These are phyloP conservation scores for Dunckerocampus dactyliophorus DNA, from an alignment of 2,113 vertebrate species.

Conservation along the genomic window DNA sequence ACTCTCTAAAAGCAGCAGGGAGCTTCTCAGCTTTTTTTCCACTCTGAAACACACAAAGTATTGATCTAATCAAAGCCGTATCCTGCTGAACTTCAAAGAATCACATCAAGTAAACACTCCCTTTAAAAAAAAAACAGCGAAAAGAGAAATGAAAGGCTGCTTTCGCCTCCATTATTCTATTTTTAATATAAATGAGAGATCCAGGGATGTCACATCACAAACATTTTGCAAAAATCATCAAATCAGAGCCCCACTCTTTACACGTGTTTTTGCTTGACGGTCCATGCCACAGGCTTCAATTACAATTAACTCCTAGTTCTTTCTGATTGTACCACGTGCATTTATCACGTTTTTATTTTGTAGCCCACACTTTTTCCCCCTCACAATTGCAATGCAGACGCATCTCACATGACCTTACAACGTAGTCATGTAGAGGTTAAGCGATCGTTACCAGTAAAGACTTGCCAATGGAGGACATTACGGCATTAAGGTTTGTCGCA, in stretches of 20 bases:
- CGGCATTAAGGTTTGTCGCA: no score
- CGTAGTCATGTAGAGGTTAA: no score
- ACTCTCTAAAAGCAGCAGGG: constrained; percentile 96
- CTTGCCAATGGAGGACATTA: no score
- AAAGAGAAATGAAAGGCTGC: constrained; percentile 63
- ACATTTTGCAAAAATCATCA: constrained; percentile 55
- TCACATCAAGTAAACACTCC: constrained; percentile 85
- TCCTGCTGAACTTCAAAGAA: constrained; percentile 92
- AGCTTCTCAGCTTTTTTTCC: constrained; percentile 86
- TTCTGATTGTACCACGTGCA: constrained; percentile 17
- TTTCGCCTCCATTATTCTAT: constrained; percentile 66
- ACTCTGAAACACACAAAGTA: constrained; percentile 86
- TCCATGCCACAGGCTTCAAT: constrained; percentile 61
- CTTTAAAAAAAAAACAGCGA: constrained; percentile 72
- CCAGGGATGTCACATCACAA: constrained; percentile 65
- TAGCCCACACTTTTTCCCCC: constrained; percentile 22
- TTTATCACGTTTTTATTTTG: constrained; percentile 16
- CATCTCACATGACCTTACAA: background rate
- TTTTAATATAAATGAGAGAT: constrained; percentile 72
- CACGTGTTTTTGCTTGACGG: constrained; percentile 43
- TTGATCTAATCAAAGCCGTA: constrained; percentile 99
- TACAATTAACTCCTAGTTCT: constrained; percentile 63
- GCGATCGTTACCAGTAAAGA: no score
- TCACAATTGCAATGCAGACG: constrained; percentile 17
- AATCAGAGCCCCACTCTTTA: constrained; percentile 28